A percentile compares a stretch with the other conserved stretches of the same genome.
Conservation (phyloP, 2,888 invertebrate species). For the Pseudococcus jackbeardsleyi region DNA sequence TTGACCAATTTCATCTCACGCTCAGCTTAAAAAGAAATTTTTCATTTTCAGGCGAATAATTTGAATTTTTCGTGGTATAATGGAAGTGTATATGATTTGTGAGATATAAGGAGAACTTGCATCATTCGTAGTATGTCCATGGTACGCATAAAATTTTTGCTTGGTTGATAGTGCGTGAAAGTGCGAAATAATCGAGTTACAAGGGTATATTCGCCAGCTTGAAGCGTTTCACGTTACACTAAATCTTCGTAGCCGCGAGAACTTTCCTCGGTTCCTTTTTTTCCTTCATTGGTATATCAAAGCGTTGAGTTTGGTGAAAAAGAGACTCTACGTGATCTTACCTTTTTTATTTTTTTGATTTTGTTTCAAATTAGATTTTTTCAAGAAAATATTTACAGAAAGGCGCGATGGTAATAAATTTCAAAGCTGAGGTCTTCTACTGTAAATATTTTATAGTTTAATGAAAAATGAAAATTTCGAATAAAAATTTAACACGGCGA, state of each 20-base stretch:
- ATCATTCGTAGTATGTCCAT: conserved; percentile 34
- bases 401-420: background rate
- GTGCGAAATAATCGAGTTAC: conserved; percentile 62
- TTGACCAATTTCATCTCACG: conserved; percentile 18
- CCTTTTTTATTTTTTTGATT: conserved; percentile 16
- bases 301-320: conserved; percentile 40
- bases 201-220: conserved; percentile 49
- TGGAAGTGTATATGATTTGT: conserved; percentile 44
- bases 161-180: conserved; percentile 62
- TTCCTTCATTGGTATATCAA: conserved; percentile 26
- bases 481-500: background rate
- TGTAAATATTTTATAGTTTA: conserved; percentile 3
- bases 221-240: conserved; percentile 55
- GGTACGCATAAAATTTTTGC: conserved; percentile 50
- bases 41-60: conserved; percentile 43
- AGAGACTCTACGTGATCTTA: conserved; percentile 20
- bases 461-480: background rate
- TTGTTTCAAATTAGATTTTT: conserved; percentile 16
- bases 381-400: conserved; percentile 16
- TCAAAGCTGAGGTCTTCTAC: background rate
- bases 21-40: conserved; percentile 19
- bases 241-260: conserved; percentile 42
- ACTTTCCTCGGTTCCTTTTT: conserved; percentile 40
- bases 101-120: conserved; percentile 28
- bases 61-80: conserved; percentile 47